phyloP scores from a whole-genome alignment of 2,113 vertebrate genomes.

The Datnioides undecimradiatus region DNA sequence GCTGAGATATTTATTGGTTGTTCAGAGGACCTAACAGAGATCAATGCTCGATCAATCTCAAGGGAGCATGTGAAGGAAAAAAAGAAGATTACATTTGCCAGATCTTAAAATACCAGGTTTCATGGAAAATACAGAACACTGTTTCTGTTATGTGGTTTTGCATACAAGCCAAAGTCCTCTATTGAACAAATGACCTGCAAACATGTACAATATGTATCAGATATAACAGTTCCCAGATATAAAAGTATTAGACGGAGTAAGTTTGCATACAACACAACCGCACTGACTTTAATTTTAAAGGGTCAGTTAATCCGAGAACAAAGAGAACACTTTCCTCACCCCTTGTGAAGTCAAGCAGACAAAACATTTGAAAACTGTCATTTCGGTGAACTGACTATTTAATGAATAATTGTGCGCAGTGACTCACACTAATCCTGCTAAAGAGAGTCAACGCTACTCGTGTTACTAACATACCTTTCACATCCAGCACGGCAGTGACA shows the following conservation, averaged over 20 bases:
- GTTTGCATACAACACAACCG: background rate
- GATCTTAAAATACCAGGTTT: conserved; percentile 2
- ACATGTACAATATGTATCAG: background rate
- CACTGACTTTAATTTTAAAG: background rate
- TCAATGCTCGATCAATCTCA: background rate
- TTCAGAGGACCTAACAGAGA: background rate
- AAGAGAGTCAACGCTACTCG: conserved; percentile 10
- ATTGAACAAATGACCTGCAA: background rate
- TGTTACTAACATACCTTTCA: conserved; percentile 87
- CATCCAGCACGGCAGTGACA: conserved; percentile 88
- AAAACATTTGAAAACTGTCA: background rate
- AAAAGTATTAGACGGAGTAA: background rate
- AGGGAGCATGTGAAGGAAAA: background rate
- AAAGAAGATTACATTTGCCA: background rate
- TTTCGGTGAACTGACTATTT: background rate
- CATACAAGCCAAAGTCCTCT: too few species aligned
- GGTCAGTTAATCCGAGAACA: background rate
- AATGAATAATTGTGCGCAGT: conserved; percentile 3
- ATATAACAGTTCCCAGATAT: too few species aligned
- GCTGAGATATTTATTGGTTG: background rate
- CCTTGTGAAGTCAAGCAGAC: background rate
- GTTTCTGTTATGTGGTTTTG: background rate
- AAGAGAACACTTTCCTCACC: background rate
- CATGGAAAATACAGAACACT: background rate
- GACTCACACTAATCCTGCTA: background rate